Evolutionary conservation across 2,797 vertebrate species (phyloP), one percentile per base, ranked within the genome.

Genomic region (Lutjanus argentimaculatus): DNA sequence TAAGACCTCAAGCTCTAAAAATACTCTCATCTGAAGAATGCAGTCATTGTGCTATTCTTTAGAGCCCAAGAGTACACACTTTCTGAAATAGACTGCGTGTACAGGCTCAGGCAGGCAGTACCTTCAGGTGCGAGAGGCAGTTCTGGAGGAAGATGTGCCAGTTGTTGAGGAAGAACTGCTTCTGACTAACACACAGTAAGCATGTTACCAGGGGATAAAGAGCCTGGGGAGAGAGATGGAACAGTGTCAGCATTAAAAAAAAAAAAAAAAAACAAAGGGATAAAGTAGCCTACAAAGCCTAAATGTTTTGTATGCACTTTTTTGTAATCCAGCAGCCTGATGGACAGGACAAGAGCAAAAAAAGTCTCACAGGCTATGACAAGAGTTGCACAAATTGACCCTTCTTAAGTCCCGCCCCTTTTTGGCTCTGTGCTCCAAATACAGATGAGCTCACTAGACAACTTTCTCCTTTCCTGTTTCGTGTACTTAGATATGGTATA

Each of bases 91-190:
- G 52, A 67, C 1, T 21, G 46, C 8, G 49, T 36, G 45, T 65
- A 45, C 65, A 67, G 48, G 9, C 22, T 71, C 17, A 3, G 56
- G 61, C 25, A 22, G 30, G 42, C 25, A 89, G 94, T 98, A 99
- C 98, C 98, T 99, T 99, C 84, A 99, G 97, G 94, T 99, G 98
- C 19, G 99, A 99, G 90, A 99, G 97, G 96, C 99, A 99, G 95
- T 99, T 99, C 94, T 99, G 98, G 93, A 99, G 97, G 96, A 99
- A 99, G 96, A 99, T 99, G 96, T 99, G 99, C 99, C 99, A 99
- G 95, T 99, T 99, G 97, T 98, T 99, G 95, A 99, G 97, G 96
- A 99, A 99, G 97, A 99, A 99, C 92, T 97, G 98, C 95, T 99
- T 99, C 94, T 99, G 99, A 96, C 99, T 99, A 93, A 99, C 98